These are phyloP conservation scores for Tenodera sinensis DNA, from an alignment of 2,888 invertebrate species.

Conservation along the genomic window DNA sequence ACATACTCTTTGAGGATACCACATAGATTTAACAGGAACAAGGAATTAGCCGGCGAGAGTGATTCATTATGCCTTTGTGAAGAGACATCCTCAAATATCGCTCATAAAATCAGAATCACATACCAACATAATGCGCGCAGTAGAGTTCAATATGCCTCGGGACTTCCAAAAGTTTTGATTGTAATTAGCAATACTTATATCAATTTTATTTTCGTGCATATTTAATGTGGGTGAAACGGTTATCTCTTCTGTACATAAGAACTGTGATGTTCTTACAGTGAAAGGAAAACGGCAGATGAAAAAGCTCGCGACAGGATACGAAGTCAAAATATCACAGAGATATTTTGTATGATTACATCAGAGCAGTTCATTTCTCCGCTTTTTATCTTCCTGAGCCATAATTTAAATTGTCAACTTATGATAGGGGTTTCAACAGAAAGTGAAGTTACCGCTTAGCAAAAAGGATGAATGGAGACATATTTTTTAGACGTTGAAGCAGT, in stretches of 20 bases:
- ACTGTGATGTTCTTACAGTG: slow-evolving; percentile 26
- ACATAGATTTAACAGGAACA: slow-evolving; percentile 31
- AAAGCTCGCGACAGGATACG: neutral
- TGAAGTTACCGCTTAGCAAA: neutral
- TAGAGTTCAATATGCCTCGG: too few relatives aligned
- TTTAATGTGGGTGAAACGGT: slow-evolving; percentile 30
- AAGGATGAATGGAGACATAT: neutral
- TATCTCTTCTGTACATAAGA: slow-evolving; percentile 27
- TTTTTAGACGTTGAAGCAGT: neutral
- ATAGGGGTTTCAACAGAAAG: neutral
- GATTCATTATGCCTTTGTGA: slow-evolving; percentile 31
- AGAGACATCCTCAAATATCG: slow-evolving; percentile 3
- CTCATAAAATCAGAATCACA: slow-evolving; percentile 2
- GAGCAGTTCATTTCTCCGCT: neutral
- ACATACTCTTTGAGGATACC: slow-evolving; percentile 26
- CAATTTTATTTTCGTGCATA: neutral
- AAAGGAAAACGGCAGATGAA: neutral
- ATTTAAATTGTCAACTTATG: too few relatives aligned
- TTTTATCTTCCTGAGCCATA: too few relatives aligned
- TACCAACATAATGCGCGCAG: slow-evolving; percentile 1
- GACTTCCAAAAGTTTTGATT: slow-evolving; percentile 1
- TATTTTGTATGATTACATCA: neutral
- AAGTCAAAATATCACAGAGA: neutral
- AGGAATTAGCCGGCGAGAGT: slow-evolving; percentile 31
- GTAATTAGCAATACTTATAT: neutral